Base-by-base conservation (phyloP, 2,113 vertebrate genomes). In the Pomatorhinus ruficollis region DNA sequence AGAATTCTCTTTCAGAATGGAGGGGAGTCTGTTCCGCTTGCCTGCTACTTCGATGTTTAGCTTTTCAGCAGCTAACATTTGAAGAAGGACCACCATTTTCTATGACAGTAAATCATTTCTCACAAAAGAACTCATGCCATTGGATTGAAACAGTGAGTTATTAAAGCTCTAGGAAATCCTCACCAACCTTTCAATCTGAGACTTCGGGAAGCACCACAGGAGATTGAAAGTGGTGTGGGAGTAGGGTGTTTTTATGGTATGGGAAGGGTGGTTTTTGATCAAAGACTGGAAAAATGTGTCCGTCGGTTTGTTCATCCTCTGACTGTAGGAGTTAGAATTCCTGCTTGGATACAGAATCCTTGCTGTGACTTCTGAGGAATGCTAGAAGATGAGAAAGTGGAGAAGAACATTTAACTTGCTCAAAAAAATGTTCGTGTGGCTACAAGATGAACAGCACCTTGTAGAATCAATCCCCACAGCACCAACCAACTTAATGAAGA, bases 401-500 rank as follows among this genome's bases (percentile, higher is more conserved):
- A 61, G 59, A 79, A 37, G 54, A 79, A 35, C 5, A 40, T 44
- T 79, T 85, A 7, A 39, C 53, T 79, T 81, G 24, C 30, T 83
- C 37, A 37, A 28, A 59, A 59, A 83, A 59, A 37, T 25, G 4
- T 82, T 87, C 11, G 4, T 47, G 35, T 30, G 54, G 31, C 52
- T 90, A 77, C 56, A 77, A 70, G 79, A 80, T 75, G 64, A 83
- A 86, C 47, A 71, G 90, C 68, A 85, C 85, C 94, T 83, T 74
- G 42, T 56, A 59, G 59, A 94, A 93, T 91, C 65, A 50, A 19
- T 83, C 47, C 75, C 47, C 3, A 1, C 44, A 86, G n/a, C 66
- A 71, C 53, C 56, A 88, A 49, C 7, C 40, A 56, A 42, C 22
- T 92, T 93, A 84, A 89, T 80, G 69, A 91, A 77, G 22, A 19